These are phyloP conservation scores for Paratilapia polleni DNA, from an alignment of 2,113 vertebrate genomes.

Conservation along the genomic window DNA sequence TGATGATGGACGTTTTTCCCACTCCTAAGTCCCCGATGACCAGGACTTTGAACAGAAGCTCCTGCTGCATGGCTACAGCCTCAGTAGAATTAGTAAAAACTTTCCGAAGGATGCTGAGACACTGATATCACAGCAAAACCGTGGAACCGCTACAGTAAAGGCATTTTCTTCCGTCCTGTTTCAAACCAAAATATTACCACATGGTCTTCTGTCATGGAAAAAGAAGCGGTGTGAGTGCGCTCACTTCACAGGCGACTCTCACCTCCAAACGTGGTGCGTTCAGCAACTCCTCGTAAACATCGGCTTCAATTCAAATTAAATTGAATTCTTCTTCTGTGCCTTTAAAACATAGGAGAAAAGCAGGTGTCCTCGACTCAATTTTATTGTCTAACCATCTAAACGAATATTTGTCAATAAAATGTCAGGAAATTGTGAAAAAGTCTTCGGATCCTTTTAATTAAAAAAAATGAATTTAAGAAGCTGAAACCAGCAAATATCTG, in stretches of 20 bases:
- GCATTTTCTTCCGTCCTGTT: background rate
- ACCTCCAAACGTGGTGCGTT: conserved; percentile 35
- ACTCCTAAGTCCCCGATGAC: conserved; percentile 84
- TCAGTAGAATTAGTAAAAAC: background rate
- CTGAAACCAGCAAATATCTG: background rate
- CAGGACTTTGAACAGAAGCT: conserved; percentile 81
- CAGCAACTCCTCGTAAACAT: background rate
- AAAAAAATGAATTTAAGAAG: too few species aligned
- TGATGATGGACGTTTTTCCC: conserved; percentile 83
- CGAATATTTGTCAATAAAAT: background rate
- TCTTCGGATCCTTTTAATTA: too few species aligned
- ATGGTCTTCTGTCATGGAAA: background rate
- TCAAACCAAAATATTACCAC: background rate
- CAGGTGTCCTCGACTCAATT: too few species aligned
- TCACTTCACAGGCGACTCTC: background rate
- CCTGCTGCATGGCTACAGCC: conserved; percentile 75
- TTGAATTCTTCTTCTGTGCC: background rate
- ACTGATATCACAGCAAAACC: background rate
- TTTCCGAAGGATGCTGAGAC: background rate
- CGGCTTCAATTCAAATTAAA: background rate
- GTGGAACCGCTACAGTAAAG: background rate
- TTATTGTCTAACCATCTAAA: too few species aligned
- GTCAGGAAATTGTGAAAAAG: background rate
- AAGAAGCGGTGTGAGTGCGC: background rate
- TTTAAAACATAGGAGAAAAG: background rate